A percentile compares a stretch with the other conserved stretches of the same genome.
Evolutionary conservation across 2,113 vertebrate genomes (phyloP).

Genomic region (Quiscalus mexicanus): DNA sequence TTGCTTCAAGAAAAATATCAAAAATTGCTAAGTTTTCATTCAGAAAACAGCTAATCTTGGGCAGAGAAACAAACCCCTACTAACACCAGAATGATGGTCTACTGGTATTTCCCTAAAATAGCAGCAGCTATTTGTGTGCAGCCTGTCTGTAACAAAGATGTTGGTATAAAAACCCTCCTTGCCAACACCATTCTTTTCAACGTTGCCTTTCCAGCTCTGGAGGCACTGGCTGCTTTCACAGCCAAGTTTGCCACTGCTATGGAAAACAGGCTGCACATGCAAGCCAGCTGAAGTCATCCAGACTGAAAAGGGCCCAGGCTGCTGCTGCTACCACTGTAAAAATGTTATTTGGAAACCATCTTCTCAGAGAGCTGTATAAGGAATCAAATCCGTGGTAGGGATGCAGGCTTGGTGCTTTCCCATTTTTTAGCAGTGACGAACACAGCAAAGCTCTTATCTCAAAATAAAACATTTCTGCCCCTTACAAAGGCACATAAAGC

Average conservation of each 20-base stretch:
- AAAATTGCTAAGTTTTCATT: background rate
- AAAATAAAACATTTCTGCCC: background rate
- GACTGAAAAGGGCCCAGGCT: background rate
- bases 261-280: constrained; percentile 60
- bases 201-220: constrained; percentile 55
- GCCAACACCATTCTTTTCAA: constrained; percentile 51
- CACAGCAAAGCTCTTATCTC: background rate
- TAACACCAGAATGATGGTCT: background rate
- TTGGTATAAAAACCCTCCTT: background rate
- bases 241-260: constrained; percentile 76
- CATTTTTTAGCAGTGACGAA: constrained; percentile 12
- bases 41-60: background rate
- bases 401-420: background rate
- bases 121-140: constrained; percentile 16
- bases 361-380: constrained; percentile 39
- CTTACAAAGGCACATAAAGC: background rate
- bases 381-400: constrained; percentile 5
- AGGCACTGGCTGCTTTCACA: constrained; percentile 64
- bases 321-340: constrained; percentile 52
- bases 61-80: background rate
- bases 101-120: constrained; percentile 20
- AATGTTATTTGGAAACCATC: constrained; percentile 53
- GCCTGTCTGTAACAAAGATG: background rate
- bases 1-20: constrained; percentile 1
- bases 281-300: constrained; percentile 71